Percentiles rank a stretch among this genome's conserved stretches.
phyloP scores from a whole-genome alignment of 1,140 invertebrate species.

The Archivesica marissinica region DNA sequence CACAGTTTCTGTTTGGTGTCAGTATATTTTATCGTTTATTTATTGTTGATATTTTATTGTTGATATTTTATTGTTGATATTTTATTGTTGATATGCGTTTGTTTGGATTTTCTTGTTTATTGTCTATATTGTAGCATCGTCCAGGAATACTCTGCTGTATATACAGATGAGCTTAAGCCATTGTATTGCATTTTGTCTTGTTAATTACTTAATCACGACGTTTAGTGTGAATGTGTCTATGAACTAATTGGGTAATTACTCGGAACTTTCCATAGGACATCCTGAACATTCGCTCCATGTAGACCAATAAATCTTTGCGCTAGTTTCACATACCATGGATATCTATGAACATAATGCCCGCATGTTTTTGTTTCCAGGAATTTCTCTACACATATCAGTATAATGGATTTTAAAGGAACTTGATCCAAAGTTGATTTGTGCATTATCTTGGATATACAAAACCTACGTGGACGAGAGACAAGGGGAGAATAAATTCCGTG shows the following conservation, averaged over 20 bases:
- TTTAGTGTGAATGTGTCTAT: not conserved
- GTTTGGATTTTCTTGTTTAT: too few relatives aligned
- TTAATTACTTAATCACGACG: too few relatives aligned
- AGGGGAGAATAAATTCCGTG: not conserved
- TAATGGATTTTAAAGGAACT: constrained; percentile 14
- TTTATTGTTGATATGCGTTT: too few relatives aligned
- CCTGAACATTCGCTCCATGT: not conserved
- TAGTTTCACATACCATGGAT: not conserved
- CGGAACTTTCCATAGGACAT: not conserved
- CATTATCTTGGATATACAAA: constrained; percentile 23
- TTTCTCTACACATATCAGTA: not conserved
- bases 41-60: too few relatives aligned
- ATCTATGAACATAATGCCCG: not conserved
- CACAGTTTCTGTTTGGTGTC: too few relatives aligned
- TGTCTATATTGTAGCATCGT: too few relatives aligned
- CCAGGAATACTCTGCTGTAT: too few relatives aligned
- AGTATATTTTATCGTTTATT: too few relatives aligned
- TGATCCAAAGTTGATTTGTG: not conserved
- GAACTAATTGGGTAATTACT: not conserved
- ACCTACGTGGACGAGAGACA: not conserved
- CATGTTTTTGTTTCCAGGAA: not conserved
- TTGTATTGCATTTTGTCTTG: too few relatives aligned
- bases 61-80: too few relatives aligned
- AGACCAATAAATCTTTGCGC: not conserved
- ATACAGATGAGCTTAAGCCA: too few relatives aligned